Evolutionary conservation across 2,888 invertebrate genomes (phyloP).

Genomic region (Hyppa rectilinea): DNA sequence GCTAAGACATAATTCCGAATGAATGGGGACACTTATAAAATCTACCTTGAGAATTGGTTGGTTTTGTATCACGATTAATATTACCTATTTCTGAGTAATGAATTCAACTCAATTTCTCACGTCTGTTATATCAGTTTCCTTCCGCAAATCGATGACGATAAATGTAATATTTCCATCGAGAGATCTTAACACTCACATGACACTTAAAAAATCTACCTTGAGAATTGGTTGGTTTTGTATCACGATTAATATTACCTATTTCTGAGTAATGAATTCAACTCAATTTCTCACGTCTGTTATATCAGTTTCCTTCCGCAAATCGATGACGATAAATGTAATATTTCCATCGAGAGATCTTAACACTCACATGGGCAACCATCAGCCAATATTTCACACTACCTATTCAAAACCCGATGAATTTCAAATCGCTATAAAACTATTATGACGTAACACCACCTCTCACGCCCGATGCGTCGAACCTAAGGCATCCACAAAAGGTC

Average conservation of each 20-base stretch:
- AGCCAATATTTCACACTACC: constrained; percentile 17
- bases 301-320: neutral
- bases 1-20: constrained; percentile 40
- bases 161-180: neutral
- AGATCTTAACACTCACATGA: neutral
- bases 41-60: neutral
- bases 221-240: neutral
- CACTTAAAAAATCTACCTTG: neutral
- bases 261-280: neutral
- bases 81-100: neutral
- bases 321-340: neutral
- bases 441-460: constrained; percentile 54
- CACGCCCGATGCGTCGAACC: constrained; percentile 72
- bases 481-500: constrained; percentile 78
- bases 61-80: neutral
- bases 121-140: neutral
- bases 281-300: neutral
- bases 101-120: neutral
- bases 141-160: neutral
- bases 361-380: neutral
- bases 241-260: neutral
- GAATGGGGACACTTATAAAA: constrained; percentile 20
- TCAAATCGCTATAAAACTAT: constrained; percentile 42
- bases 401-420: constrained; percentile 39
- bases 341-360: neutral